Evolutionary conservation across 2,888 invertebrate species (phyloP).

Genomic region (Oasisia sp.): DNA sequence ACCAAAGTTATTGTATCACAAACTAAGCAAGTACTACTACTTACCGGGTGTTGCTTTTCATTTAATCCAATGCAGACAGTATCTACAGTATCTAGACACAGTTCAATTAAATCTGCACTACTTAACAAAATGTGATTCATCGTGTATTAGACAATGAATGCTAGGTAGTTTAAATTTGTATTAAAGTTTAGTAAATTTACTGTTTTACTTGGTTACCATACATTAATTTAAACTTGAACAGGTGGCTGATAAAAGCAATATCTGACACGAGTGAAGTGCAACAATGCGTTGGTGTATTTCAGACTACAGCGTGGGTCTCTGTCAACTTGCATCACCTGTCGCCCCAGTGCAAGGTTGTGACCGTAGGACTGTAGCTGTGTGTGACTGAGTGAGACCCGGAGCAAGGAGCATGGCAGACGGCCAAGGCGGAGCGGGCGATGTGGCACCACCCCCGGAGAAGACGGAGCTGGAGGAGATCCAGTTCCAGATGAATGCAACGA

Average conservation of each 20-base stretch:
- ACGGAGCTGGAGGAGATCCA: constrained; percentile 59
- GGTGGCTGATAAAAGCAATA: neutral
- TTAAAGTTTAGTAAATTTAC: no score
- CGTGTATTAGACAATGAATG: no score
- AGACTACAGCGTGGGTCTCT: neutral
- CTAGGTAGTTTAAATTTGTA: no score
- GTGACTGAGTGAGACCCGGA: neutral
- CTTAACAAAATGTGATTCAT: no score
- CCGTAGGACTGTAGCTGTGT: neutral
- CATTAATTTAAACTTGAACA: neutral
- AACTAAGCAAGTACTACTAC: no score
- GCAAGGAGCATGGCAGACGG: neutral
- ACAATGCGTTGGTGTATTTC: neutral
- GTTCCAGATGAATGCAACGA: constrained; percentile 58
- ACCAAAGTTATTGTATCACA: no score
- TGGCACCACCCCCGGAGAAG: constrained; percentile 32
- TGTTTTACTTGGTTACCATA: neutral
- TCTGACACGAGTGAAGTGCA: neutral
- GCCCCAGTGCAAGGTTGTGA: neutral
- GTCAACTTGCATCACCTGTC: neutral
- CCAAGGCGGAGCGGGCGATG: neutral
- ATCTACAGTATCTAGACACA: no score
- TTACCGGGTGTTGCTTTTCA: no score
- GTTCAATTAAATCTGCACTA: no score
- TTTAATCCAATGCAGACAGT: no score